Base-by-base conservation (phyloP, 2,113 vertebrate genomes). In the Orthochromis malagaraziensis region DNA sequence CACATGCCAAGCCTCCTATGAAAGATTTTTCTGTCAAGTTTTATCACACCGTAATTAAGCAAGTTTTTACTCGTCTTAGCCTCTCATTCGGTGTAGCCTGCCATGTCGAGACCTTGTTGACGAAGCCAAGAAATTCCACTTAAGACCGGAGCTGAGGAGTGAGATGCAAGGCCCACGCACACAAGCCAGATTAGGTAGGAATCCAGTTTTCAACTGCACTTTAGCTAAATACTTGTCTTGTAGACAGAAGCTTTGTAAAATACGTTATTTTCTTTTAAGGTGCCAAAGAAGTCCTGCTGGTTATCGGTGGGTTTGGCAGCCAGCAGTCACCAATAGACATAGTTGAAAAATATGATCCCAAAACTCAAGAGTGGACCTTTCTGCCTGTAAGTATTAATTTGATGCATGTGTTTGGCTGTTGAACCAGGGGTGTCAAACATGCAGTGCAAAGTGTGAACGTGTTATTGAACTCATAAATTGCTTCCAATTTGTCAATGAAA, bases 81-180 rank as follows among this genome's bases (percentile, higher is more conserved):
- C 99, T 81, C 97, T 99, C 38, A 98, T 99, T 84, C 97, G 97
- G 68, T 98, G 98, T 91, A 99, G 98, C 86, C 96, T 99, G 91
- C 98, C 98, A 26, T 99, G 98, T 95, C 97, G 99, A 95, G 99
- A 99, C 94, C 97, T 99, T 0, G 99, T 99, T 4, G 99, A 99
- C 2, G 99, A 99, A 96, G 99, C 99, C 42, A 99, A 99, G 97
- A 99, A 99, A 93, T 99, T 99, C 93, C 99, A 99, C 87, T 94
- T 99, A 89, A 96, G 99, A 45, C 99, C 99, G 0, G 99, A 99
- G 93, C 97, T 99, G 54, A 97, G 99, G 65, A 99, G 98, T 90
- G 98, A 99, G 91, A 99, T 99, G 99, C 99, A 99, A 86, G 98
- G 98, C 81, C 98, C 98, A 54, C 97, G 99, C 93, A 99, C 98